A percentile compares a stretch with the other conserved stretches of the same genome.
Conservation (phyloP, 2,797 vertebrate genomes). For the Craterocephalus amniculus region DNA sequence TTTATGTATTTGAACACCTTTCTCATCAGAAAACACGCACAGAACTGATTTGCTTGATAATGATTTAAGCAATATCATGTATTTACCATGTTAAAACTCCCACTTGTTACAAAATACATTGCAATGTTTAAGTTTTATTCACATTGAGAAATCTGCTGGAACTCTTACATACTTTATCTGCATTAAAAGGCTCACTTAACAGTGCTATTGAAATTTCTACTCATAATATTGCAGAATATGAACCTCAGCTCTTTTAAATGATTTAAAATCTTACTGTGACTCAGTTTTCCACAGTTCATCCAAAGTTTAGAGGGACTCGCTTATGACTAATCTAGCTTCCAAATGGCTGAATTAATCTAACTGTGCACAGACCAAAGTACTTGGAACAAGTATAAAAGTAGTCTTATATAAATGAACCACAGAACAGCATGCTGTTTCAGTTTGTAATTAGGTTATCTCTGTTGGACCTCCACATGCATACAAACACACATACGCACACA, state of each 20-base stretch:
- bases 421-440: background rate
- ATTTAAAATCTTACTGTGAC: background rate
- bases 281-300: background rate
- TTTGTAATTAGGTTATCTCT: background rate
- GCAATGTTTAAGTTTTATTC: background rate
- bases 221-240: background rate
- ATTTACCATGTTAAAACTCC: background rate
- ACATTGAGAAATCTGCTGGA: background rate
- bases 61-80: background rate
- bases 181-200: background rate
- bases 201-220: background rate
- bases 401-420: background rate
- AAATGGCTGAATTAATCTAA: background rate
- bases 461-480: background rate
- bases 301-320: no score
- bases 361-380: background rate
- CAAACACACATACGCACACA: conserved; percentile 15
- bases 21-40: no score
- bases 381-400: background rate
- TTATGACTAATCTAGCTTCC: background rate
- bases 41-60: no score
- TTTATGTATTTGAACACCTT: no score
- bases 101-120: background rate
- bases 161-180: background rate
- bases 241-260: background rate